Percentiles rank a stretch among this genome's conserved stretches.
phyloP scores from a whole-genome alignment of 2,113 vertebrate species.

The Dasyurus viverrinus region DNA sequence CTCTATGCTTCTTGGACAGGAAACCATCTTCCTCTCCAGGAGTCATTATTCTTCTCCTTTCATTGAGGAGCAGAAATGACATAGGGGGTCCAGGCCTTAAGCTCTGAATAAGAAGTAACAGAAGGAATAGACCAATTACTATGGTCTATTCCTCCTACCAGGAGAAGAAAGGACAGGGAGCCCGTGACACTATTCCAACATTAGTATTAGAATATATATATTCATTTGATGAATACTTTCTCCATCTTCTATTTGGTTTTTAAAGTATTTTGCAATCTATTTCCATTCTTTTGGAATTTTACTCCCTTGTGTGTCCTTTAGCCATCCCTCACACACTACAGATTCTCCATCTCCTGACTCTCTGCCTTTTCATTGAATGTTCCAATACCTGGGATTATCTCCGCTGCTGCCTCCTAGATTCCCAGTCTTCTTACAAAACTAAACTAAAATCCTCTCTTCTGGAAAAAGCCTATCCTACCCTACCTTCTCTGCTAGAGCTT shows the following conservation, averaged over 20 bases:
- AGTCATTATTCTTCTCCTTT: background rate
- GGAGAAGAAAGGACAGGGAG: slow-evolving; percentile 19
- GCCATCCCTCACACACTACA: too few species aligned
- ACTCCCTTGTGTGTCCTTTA: too few species aligned
- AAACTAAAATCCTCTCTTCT: too few species aligned
- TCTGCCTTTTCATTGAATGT: too few species aligned
- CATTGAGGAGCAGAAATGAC: background rate
- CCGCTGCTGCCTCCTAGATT: too few species aligned
- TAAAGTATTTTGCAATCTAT: background rate
- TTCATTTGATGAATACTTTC: background rate
- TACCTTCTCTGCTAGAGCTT: too few species aligned
- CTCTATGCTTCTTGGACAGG: background rate
- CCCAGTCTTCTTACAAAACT: too few species aligned
- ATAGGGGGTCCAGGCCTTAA: background rate
- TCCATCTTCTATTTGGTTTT: background rate
- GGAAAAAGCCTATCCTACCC: too few species aligned
- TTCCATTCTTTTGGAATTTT: too few species aligned
- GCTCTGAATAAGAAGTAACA: background rate
- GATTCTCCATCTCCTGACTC: too few species aligned
- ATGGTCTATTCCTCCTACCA: background rate
- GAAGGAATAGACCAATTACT: background rate
- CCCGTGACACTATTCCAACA: background rate
- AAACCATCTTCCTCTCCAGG: background rate
- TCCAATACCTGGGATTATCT: too few species aligned
- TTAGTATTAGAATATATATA: background rate